Percentiles rank a stretch among this genome's conserved stretches.
Evolutionary conservation across 1,140 invertebrate genomes (phyloP).

Genomic region (Pogonognathellus flavescens): DNA sequence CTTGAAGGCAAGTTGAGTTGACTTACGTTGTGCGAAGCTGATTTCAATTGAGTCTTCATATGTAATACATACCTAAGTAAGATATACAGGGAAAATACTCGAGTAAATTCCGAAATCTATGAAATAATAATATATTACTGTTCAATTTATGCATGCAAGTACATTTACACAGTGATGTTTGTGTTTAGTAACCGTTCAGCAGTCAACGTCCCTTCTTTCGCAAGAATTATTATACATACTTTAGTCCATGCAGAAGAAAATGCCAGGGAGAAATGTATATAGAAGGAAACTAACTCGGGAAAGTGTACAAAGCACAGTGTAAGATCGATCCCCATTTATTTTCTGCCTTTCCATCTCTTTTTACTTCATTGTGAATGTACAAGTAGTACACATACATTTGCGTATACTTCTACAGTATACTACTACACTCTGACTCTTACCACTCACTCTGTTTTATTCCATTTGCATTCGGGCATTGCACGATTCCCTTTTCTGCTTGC

Average conservation of each 20-base stretch:
- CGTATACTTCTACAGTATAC: too few relatives aligned
- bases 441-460: background rate
- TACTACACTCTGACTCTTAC: too few relatives aligned
- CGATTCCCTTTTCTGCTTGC: constrained; percentile 21
- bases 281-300: too few relatives aligned
- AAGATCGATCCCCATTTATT: too few relatives aligned
- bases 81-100: too few relatives aligned
- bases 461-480: constrained; percentile 12
- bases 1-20: background rate
- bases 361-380: too few relatives aligned
- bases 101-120: background rate
- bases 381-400: too few relatives aligned
- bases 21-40: background rate
- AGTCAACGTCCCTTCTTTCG: background rate
- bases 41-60: background rate
- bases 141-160: constrained; percentile 1
- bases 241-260: background rate
- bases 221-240: background rate
- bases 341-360: too few relatives aligned
- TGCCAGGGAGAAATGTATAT: too few relatives aligned
- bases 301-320: too few relatives aligned
- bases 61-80: background rate
- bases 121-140: constrained; percentile 27
- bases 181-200: background rate
- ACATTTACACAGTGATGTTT: background rate